Evolutionary conservation across 2,113 vertebrate genomes (phyloP).

Genomic region (Harpagus bidentatus): DNA sequence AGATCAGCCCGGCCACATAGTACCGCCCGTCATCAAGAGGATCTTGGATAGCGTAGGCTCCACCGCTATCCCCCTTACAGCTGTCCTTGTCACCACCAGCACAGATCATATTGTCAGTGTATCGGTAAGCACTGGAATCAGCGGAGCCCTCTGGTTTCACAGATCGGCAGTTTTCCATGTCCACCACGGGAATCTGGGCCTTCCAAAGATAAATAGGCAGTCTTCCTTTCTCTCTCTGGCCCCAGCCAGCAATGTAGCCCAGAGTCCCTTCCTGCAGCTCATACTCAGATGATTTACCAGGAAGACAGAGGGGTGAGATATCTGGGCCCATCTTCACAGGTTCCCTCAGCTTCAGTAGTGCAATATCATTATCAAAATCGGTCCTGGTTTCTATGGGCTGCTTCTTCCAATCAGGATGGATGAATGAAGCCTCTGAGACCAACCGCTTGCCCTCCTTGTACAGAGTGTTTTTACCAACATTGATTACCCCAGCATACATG

Average conservation of each 20-base stretch:
- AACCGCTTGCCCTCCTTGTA: neutral
- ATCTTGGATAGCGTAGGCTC: conserved; percentile 75
- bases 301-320: conserved; percentile 74
- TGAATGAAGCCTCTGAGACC: conserved; percentile 34
- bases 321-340: conserved; percentile 67
- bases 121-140: neutral
- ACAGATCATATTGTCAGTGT: conserved; percentile 91
- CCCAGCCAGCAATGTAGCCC: conserved; percentile 78
- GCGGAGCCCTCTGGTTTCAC: neutral
- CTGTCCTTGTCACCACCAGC: conserved; percentile 84
- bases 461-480: neutral
- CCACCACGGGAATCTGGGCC: conserved; percentile 50
- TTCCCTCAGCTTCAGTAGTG: conserved; percentile 63
- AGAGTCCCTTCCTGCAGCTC: neutral
- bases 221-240: neutral
- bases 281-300: conserved; percentile 40
- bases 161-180: conserved; percentile 49
- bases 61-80: conserved; percentile 85
- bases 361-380: conserved; percentile 76
- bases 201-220: neutral
- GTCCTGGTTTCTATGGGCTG: neutral
- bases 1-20: conserved; percentile 81
- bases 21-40: conserved; percentile 8
- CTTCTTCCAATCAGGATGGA: conserved; percentile 64
- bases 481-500: conserved; percentile 64